Percentiles rank a stretch among this genome's conserved stretches.
Conservation (phyloP, 1,140 invertebrate species). For the Cylas formicarius region DNA sequence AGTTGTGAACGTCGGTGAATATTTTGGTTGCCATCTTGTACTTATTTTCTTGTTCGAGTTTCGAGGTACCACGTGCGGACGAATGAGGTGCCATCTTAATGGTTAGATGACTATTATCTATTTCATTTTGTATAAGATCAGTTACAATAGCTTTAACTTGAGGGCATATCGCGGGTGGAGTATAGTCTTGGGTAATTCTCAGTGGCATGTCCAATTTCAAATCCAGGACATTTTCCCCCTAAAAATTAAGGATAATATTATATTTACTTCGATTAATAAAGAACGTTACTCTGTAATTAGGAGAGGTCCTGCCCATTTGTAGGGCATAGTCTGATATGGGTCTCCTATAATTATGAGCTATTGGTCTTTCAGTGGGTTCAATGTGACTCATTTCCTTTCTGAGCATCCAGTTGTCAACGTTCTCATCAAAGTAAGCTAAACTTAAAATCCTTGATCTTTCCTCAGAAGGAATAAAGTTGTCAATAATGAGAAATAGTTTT, state of each 20-base stretch:
- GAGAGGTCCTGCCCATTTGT: conserved; percentile 42
- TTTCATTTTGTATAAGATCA: conserved; percentile 37
- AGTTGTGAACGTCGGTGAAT: conserved; percentile 39
- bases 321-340: conserved; percentile 69
- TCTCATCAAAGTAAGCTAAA: conserved; percentile 78
- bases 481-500: conserved; percentile 82
- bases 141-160: conserved; percentile 38
- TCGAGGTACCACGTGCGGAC: conserved; percentile 27
- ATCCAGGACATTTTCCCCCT: conserved; percentile 77
- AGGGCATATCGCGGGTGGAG: conserved; percentile 34
- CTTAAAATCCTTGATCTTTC: conserved; percentile 78
- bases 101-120: conserved; percentile 33
- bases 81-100: conserved; percentile 36
- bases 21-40: conserved; percentile 36
- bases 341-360: conserved; percentile 42
- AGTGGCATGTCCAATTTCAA: conserved; percentile 74
- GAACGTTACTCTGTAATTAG: conserved; percentile 32
- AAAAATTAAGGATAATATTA: conserved; percentile 55
- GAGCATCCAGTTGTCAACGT: conserved; percentile 72
- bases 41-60: conserved; percentile 37
- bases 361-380: conserved; percentile 31
- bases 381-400: conserved; percentile 36
- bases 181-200: conserved; percentile 71
- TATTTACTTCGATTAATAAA: conserved; percentile 15
- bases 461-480: conserved; percentile 93